phyloP scores from a whole-genome alignment of 2,113 vertebrate species.

The Ciconia boyciana region DNA sequence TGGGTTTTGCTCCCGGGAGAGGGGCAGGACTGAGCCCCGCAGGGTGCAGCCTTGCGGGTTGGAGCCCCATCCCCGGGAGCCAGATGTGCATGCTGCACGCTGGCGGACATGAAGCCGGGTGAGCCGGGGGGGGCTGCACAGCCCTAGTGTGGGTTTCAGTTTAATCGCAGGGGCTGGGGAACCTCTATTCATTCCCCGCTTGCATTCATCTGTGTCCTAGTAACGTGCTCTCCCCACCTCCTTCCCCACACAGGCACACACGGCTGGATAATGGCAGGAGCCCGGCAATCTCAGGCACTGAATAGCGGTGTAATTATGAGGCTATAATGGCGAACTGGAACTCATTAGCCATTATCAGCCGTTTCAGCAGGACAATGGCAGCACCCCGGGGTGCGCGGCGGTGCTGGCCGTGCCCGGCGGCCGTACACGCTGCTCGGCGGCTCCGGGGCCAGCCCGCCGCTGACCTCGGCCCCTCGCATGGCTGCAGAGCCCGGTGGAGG shows the following conservation, averaged over 20 bases:
- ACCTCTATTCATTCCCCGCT: slow-evolving; percentile 36
- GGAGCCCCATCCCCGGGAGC: neutral
- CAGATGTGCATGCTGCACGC: neutral
- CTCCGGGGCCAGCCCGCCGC: neutral
- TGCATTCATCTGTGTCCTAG: slow-evolving; percentile 52
- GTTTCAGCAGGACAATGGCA: slow-evolving; percentile 19
- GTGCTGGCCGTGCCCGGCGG: neutral
- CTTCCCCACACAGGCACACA: slow-evolving; percentile 10
- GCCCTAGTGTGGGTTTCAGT: neutral
- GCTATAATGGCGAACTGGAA: slow-evolving; percentile 45
- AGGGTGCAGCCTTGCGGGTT: neutral
- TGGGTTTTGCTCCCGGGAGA: neutral
- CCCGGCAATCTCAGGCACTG: slow-evolving; percentile 24
- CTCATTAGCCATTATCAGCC: slow-evolving; percentile 67
- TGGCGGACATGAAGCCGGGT: neutral
- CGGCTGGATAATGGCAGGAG: slow-evolving; percentile 56
- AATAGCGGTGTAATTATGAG: slow-evolving; percentile 57
- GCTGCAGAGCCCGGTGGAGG: neutral
- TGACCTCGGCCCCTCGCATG: neutral
- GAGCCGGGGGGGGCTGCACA: neutral
- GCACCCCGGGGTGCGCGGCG: slow-evolving; percentile 36
- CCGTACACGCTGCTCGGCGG: neutral
- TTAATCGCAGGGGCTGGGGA: slow-evolving; percentile 45
- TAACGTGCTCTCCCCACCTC: slow-evolving; percentile 29
- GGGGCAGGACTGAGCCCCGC: neutral